These are phyloP conservation scores for Solenodon paradoxus DNA, from an alignment of 2,113 vertebrate species.

Conservation along the genomic window DNA sequence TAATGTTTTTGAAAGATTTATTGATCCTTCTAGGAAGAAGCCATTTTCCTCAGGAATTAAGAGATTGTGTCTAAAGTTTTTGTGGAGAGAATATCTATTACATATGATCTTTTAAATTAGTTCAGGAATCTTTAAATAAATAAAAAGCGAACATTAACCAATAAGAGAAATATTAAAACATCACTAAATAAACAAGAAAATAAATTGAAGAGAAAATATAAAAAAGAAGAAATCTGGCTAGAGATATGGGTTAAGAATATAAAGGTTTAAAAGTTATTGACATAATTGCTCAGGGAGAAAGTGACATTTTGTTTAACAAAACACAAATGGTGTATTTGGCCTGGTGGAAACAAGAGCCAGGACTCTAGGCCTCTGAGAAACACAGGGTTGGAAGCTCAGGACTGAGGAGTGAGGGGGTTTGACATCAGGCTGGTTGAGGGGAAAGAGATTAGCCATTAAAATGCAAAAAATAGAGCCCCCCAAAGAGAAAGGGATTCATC, in stretches of 20 bases:
- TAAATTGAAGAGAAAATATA: background rate
- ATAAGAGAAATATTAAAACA: background rate
- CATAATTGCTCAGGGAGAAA: background rate
- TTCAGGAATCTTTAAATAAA: background rate
- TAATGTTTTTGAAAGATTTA: constrained; percentile 38
- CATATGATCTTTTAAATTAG: constrained; percentile 22
- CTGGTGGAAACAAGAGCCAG: background rate
- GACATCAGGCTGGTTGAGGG: background rate
- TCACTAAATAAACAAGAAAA: background rate
- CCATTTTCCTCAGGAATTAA: constrained; percentile 25
- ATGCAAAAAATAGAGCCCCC: background rate
- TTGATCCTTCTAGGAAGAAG: background rate
- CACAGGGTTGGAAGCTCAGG: background rate
- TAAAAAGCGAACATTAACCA: background rate
- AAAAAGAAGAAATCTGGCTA: background rate
- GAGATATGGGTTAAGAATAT: background rate
- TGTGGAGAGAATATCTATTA: background rate
- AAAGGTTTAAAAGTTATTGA: background rate
- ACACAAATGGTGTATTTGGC: background rate
- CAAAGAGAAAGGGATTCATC: background rate
- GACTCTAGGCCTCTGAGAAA: background rate
- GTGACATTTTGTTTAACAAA: background rate
- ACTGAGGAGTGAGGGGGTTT: background rate
- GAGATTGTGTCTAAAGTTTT: background rate
- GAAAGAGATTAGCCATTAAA: background rate